Evolutionary conservation across 2,797 vertebrate genomes (phyloP).

Genomic region (Furcifer pardalis): DNA sequence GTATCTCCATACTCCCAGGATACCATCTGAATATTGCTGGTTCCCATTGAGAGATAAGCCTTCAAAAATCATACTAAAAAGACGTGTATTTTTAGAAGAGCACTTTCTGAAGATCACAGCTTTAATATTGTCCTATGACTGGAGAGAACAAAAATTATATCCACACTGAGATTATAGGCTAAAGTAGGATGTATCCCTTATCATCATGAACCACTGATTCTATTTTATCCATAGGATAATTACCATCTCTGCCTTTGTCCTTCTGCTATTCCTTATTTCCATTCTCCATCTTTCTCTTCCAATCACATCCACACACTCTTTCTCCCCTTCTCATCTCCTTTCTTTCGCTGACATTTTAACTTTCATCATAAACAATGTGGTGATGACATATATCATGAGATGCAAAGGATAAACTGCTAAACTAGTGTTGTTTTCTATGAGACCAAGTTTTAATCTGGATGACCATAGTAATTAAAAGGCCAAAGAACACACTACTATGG

Average conservation of each 20-base stretch:
- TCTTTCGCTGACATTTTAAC: slow-evolving; percentile 49
- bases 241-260: slow-evolving; percentile 41
- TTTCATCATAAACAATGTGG: slow-evolving; percentile 56
- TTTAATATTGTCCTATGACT: slow-evolving; percentile 78
- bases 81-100: slow-evolving; percentile 49
- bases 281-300: slow-evolving; percentile 24
- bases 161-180: slow-evolving; percentile 61
- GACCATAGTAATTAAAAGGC: slow-evolving; percentile 74
- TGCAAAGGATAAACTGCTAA: slow-evolving; percentile 59
- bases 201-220: slow-evolving; percentile 60
- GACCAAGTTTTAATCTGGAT: slow-evolving; percentile 61
- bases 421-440: slow-evolving; percentile 56
- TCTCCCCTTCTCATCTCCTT: slow-evolving; percentile 41
- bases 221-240: slow-evolving; percentile 53
- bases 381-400: slow-evolving; percentile 46
- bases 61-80: slow-evolving; percentile 60
- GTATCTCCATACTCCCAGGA: slow-evolving; percentile 47
- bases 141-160: slow-evolving; percentile 49
- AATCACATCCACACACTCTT: too few relatives aligned
- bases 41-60: slow-evolving; percentile 69
- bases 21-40: slow-evolving; percentile 67
- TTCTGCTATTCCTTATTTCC: slow-evolving; percentile 22
- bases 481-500: slow-evolving; percentile 76
- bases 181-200: slow-evolving; percentile 55
- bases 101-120: slow-evolving; percentile 78